Base-by-base conservation (phyloP, 2,797 vertebrate genomes). In the Petrocephalus sullivani region DNA sequence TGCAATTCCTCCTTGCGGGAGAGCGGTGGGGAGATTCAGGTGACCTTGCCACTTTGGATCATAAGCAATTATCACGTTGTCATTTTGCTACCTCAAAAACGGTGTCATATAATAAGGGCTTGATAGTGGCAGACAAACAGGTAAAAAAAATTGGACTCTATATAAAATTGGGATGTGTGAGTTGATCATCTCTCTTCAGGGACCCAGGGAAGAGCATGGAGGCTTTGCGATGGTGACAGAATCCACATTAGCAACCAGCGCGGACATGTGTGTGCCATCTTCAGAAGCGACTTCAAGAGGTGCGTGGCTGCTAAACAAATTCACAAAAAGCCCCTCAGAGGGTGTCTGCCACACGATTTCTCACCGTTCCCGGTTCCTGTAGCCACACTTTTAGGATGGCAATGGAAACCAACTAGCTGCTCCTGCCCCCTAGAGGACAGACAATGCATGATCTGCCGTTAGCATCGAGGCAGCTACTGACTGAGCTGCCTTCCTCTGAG, bases 381-480 rank as follows among this genome's bases (percentile, higher is more conserved):
- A 54, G 82, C 49, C 21, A 28, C 82, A 0, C 21, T 51, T 21
- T 28, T 16, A 56, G 21, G 82, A 33, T 8, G 82, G 10, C 53
- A 56, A 53, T 56, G 51, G n/a, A 54, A 84, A 54, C 81, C 81
- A 54, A 54, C 51, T 54, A 54, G 81, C 82, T 6, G 9, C 12
- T 56, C 49, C 53, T 28, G 49, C 82, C 82, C 82, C 82, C 82
- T 56, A 54, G 49, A 54, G 82, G 81, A 78, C 81, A 54, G 81
- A 54, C 49, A 12, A 54, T 28, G 46, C 81, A 51, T 84, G 51
- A 51, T 3, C 9, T 28, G 19, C 14, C 82, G 12, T 33, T 10
- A 53, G 82, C 9, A 28, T 28, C 82, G 16, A 14, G 49, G 41
- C 41, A 53, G n/a, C 3, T 21, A 83, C n/a, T 53, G 6, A 49